A percentile compares a stretch with the other conserved stretches of the same genome.
Conservation (phyloP, 2,888 invertebrate species). For the Pocota personata region DNA sequence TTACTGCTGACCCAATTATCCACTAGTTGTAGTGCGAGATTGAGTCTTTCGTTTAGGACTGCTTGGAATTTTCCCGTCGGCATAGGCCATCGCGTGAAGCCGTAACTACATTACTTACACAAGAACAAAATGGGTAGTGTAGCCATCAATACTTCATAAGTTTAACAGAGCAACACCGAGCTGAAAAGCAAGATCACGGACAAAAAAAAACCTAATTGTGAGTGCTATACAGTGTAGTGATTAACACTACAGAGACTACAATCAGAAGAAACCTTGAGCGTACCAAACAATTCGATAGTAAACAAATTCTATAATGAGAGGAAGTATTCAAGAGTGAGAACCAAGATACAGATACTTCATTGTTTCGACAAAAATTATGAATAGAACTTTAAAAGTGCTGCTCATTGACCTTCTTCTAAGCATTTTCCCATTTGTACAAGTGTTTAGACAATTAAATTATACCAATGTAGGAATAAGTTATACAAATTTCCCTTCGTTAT, state of each 20-base stretch:
- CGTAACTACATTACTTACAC: too few relatives aligned
- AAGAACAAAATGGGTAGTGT: too few relatives aligned
- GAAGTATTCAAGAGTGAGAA: not conserved
- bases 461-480: not conserved
- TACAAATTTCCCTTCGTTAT: not conserved
- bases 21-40: too few relatives aligned
- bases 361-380: not conserved
- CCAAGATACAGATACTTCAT: not conserved
- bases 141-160: too few relatives aligned
- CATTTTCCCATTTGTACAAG: not conserved
- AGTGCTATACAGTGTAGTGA: not conserved
- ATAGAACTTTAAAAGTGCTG: not conserved
- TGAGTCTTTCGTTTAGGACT: too few relatives aligned
- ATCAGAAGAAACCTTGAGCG: not conserved
- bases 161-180: too few relatives aligned
- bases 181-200: too few relatives aligned
- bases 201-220: too few relatives aligned
- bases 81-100: too few relatives aligned
- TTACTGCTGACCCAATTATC: too few relatives aligned
- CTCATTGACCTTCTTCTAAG: constrained; percentile 9
- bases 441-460: constrained; percentile 12
- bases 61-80: too few relatives aligned
- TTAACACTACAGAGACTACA: not conserved
- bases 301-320: not conserved
- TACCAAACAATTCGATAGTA: not conserved